Evolutionary conservation across 2,888 invertebrate species (phyloP).

Genomic region (Caenorhabditis auriculariae): DNA sequence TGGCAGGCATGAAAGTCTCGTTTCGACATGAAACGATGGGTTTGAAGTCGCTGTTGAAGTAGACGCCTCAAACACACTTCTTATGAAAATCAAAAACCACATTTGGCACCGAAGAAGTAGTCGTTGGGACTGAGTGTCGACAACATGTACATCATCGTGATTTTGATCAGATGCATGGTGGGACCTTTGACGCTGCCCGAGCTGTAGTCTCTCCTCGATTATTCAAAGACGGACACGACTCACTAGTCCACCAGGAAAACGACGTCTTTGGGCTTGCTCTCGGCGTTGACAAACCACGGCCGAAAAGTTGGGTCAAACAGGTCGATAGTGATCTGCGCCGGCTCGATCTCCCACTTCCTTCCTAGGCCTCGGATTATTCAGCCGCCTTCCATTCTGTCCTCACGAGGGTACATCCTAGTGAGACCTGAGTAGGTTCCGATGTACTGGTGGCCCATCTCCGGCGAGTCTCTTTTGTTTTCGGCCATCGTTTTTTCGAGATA

Average conservation of each 20-base stretch:
- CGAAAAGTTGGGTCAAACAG: conserved; percentile 61
- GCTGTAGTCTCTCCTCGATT: conserved; percentile 29
- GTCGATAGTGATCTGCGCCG: conserved; percentile 54
- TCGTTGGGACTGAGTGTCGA: conserved; percentile 60
- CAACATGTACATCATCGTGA: conserved; percentile 55
- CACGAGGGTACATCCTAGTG: conserved; percentile 58
- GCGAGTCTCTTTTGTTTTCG: conserved; percentile 34
- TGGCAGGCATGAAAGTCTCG: conserved; percentile 58
- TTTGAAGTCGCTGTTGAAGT: conserved; percentile 35
- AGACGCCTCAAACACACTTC: conserved; percentile 15
- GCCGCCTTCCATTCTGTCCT: conserved; percentile 1
- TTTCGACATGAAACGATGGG: conserved; percentile 36
- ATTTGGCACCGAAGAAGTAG: conserved; percentile 49
- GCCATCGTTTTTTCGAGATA: conserved; percentile 42
- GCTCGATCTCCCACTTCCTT: conserved; percentile 52
- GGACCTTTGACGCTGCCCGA: conserved; percentile 56
- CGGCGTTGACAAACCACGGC: conserved; percentile 60
- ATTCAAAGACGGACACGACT: conserved; percentile 15
- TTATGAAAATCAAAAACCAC: background rate
- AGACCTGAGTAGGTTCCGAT: conserved; percentile 60
- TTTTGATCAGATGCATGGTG: conserved; percentile 58
- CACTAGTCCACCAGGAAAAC: conserved; percentile 62
- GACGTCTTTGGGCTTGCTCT: conserved; percentile 59
- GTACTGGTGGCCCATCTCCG: conserved; percentile 51
- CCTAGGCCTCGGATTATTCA: conserved; percentile 18